phyloP scores from a whole-genome alignment of 2,888 invertebrate genomes.

The Plagiodera versicolora region DNA sequence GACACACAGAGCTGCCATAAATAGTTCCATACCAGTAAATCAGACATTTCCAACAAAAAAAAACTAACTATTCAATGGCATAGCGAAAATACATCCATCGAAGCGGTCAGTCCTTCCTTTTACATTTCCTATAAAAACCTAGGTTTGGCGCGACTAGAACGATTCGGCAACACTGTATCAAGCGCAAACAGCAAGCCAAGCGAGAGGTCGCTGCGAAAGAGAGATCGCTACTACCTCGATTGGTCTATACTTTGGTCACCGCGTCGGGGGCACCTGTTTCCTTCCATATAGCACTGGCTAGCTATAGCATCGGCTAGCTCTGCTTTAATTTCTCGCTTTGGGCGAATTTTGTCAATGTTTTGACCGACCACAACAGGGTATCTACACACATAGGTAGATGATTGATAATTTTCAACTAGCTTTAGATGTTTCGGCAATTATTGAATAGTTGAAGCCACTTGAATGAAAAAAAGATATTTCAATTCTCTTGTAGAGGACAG shows the following conservation, averaged over 20 bases:
- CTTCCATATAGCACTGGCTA: conserved; percentile 22
- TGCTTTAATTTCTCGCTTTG: conserved; percentile 23
- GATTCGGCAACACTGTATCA: background rate
- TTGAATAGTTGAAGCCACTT: no score
- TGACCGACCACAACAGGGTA: background rate
- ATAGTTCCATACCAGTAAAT: no score
- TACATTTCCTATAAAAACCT: no score
- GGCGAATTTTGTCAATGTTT: background rate
- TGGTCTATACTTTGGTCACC: conserved; percentile 51
- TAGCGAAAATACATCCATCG: no score
- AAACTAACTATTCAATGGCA: no score
- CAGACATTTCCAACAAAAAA: no score
- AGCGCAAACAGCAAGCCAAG: background rate
- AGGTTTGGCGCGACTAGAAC: background rate
- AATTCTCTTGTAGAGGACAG: no score
- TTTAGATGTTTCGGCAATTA: no score
- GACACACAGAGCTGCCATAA: no score
- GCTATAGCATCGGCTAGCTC: conserved; percentile 26
- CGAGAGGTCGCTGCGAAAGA: conserved; percentile 41
- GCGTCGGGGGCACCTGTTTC: conserved; percentile 44
- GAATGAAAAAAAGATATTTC: no score
- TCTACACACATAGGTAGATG: background rate
- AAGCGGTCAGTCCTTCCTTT: no score
- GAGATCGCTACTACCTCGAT: conserved; percentile 49
- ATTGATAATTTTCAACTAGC: no score